A percentile compares a stretch with the other conserved stretches of the same genome.
phyloP scores from a whole-genome alignment of 2,888 invertebrate genomes.

The Lepidonotus clava region DNA sequence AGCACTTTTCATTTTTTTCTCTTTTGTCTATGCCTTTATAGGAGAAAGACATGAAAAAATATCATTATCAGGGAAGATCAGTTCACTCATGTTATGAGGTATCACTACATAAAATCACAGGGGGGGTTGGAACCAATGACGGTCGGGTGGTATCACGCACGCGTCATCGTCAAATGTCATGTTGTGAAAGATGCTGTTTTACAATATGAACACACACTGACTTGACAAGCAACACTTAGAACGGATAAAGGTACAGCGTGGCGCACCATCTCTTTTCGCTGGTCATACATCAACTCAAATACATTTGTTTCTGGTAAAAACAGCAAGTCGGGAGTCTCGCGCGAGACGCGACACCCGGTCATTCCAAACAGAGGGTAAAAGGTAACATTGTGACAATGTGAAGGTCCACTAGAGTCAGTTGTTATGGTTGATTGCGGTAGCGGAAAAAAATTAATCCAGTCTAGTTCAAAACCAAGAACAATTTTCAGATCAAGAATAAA shows the following conservation, averaged over 20 bases:
- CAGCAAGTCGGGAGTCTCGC: not conserved
- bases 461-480: conserved; percentile 21
- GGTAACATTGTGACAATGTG: not conserved
- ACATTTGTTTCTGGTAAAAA: not conserved
- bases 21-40: not conserved
- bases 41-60: not conserved
- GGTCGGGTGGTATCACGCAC: not conserved
- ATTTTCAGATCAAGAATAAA: not conserved
- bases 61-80: conserved; percentile 20
- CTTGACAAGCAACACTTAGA: conserved; percentile 50
- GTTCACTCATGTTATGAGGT: conserved; percentile 33
- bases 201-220: conserved; percentile 48
- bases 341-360: not conserved
- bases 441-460: not conserved
- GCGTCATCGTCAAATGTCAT: conserved; percentile 44
- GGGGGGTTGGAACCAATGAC: conserved; percentile 46
- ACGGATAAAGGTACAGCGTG: conserved; percentile 49
- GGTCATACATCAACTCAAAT: conserved; percentile 37
- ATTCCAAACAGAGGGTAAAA: not conserved
- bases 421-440: conserved; percentile 8
- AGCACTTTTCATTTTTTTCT: too few species aligned
- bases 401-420: conserved; percentile 31
- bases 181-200: conserved; percentile 51
- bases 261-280: conserved; percentile 39
- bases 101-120: conserved; percentile 50